A percentile compares a stretch with the other conserved stretches of the same genome.
Evolutionary conservation across 2,888 invertebrate genomes (phyloP).

Genomic region (Lacanobia wlatinum): DNA sequence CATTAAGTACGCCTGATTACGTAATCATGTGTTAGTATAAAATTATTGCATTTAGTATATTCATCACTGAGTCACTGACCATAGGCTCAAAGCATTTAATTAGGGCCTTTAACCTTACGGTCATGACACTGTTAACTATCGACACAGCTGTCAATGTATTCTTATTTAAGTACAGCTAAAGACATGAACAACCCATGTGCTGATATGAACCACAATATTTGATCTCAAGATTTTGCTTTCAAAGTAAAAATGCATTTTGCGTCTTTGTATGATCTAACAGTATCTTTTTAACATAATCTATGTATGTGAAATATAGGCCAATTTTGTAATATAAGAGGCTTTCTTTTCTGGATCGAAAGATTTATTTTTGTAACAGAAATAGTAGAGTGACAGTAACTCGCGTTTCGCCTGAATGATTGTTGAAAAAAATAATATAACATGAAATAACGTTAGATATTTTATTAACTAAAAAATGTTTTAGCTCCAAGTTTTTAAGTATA

Average conservation of each 20-base stretch:
- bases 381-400: slow-evolving; percentile 71
- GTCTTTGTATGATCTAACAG: slow-evolving; percentile 64
- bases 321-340: slow-evolving; percentile 62
- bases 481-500: slow-evolving; percentile 86
- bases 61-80: background rate
- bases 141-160: background rate
- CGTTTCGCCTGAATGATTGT: slow-evolving; percentile 77
- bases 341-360: slow-evolving; percentile 75
- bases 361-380: slow-evolving; percentile 87
- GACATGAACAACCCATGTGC: background rate
- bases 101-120: no score
- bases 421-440: slow-evolving; percentile 74
- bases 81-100: background rate
- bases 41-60: slow-evolving; percentile 2
- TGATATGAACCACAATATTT: background rate
- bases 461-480: slow-evolving; percentile 86
- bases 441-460: slow-evolving; percentile 81
- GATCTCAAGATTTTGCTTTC: slow-evolving; percentile 44
- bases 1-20: background rate
- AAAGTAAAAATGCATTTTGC: slow-evolving; percentile 24
- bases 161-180: background rate
- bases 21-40: background rate
- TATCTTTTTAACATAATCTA: slow-evolving; percentile 41
- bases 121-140: background rate
- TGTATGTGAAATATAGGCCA: slow-evolving; percentile 57